A percentile compares a stretch with the other conserved stretches of the same genome.
Evolutionary conservation across 2,113 vertebrate genomes (phyloP).

Genomic region (Passer montanus): DNA sequence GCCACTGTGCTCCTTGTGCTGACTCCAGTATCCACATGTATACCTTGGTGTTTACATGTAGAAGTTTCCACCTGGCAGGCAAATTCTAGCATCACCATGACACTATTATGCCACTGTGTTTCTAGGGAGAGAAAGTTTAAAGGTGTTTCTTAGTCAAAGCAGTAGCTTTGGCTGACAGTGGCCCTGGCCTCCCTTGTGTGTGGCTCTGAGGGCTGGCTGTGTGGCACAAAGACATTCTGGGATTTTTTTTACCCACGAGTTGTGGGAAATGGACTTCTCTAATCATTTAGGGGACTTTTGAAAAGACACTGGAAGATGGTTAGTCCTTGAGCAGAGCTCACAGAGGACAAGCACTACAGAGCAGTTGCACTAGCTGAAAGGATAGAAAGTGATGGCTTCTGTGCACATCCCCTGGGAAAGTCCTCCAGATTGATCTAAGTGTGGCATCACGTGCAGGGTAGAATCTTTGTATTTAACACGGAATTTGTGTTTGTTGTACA

Average conservation of each 20-base stretch:
- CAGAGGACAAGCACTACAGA: background rate
- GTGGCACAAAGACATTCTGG: background rate
- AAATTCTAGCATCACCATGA: background rate
- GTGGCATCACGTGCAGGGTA: background rate
- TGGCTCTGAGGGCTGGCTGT: background rate
- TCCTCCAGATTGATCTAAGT: background rate
- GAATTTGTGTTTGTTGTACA: background rate
- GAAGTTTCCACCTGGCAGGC: background rate
- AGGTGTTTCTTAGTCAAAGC: background rate
- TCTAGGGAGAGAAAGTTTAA: background rate
- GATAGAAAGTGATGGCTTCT: background rate
- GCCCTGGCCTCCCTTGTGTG: rapidly evolving
- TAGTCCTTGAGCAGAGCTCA: background rate
- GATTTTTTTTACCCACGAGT: background rate
- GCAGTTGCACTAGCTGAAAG: background rate
- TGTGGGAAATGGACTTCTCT: background rate
- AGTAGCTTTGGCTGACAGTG: background rate
- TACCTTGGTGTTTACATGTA: background rate
- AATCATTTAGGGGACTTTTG: background rate
- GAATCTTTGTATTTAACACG: background rate
- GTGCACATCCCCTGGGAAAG: background rate
- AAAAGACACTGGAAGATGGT: background rate
- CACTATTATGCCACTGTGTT: background rate
- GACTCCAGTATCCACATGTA: background rate
- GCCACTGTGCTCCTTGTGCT: background rate